phyloP scores from a whole-genome alignment of 1,140 invertebrate species.

The Patella vulgata region DNA sequence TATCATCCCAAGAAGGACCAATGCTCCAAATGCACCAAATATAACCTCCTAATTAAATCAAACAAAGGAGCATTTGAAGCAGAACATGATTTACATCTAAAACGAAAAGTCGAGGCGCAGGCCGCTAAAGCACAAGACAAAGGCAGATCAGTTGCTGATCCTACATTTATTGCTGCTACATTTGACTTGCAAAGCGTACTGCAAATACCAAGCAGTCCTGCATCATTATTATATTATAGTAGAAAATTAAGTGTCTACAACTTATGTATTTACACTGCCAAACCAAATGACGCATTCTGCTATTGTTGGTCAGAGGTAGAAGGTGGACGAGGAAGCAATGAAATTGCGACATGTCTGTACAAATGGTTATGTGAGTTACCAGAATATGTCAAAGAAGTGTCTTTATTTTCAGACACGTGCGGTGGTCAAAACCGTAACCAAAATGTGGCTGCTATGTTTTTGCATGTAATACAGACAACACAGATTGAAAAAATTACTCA shows the following conservation, averaged over 20 bases:
- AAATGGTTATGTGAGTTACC: conserved; percentile 13
- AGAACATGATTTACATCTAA: conserved; percentile 13
- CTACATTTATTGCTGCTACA: conserved; percentile 10
- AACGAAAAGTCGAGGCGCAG: conserved; percentile 13
- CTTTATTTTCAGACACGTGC: conserved; percentile 28
- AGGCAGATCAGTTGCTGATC: conserved; percentile 6
- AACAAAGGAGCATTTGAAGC: conserved; percentile 1
- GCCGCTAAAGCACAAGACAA: conserved; percentile 27
- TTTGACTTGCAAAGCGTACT: conserved; percentile 33
- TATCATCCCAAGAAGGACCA: conserved; percentile 29
- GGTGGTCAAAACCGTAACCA: conserved; percentile 34
- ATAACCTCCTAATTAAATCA: conserved; percentile 9
- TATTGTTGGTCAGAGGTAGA: conserved; percentile 27
- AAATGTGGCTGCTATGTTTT: conserved; percentile 16
- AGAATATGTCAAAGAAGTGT: conserved; percentile 17
- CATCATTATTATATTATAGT: conserved; percentile 23
- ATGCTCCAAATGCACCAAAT: conserved; percentile 14
- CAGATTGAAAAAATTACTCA: conserved; percentile 17
- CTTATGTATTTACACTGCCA: conserved; percentile 24
- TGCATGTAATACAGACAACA: conserved; percentile 1
- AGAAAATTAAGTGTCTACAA: conserved; percentile 28
- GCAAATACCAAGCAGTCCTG: conserved; percentile 10
- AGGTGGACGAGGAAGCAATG: conserved; percentile 18
- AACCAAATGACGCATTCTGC: conserved; percentile 17
- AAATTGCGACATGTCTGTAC: conserved; percentile 29